phyloP scores from a whole-genome alignment of 2,888 invertebrate genomes.

The Pharmacophagus antenor region DNA sequence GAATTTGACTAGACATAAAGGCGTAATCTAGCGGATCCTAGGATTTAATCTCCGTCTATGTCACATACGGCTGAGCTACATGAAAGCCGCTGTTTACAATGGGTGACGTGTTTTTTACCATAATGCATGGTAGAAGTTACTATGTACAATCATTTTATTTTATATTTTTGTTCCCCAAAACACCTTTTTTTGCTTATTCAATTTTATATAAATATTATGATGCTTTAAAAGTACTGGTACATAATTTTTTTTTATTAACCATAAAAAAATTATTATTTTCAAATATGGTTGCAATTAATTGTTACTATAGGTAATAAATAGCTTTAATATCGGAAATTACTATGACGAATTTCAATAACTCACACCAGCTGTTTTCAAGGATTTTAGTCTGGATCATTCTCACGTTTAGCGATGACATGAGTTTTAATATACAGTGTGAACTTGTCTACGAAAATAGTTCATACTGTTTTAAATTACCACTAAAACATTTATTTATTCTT shows the following conservation, averaged over 20 bases:
- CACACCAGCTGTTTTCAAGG: constrained; percentile 1
- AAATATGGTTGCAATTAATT: too few species aligned
- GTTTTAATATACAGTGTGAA: background rate
- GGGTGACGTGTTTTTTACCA: background rate
- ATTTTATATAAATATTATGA: too few species aligned
- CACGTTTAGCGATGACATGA: background rate
- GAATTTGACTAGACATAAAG: background rate
- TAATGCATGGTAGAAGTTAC: background rate
- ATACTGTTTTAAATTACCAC: background rate
- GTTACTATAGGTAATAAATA: background rate
- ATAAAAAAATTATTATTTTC: too few species aligned
- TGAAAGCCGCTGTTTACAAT: constrained; percentile 4
- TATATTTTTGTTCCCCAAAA: background rate
- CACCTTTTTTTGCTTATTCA: too few species aligned
- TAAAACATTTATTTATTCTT: background rate
- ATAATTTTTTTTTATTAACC: too few species aligned
- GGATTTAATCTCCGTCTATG: background rate
- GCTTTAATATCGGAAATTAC: background rate
- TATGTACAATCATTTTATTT: background rate
- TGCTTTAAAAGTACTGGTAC: too few species aligned
- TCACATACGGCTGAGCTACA: background rate
- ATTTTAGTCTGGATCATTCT: background rate
- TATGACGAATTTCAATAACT: background rate
- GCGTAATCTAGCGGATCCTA: background rate
- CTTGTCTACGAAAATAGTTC: too few species aligned